Conservation (phyloP, 2,797 vertebrate genomes). For the Buceros bicornis region DNA sequence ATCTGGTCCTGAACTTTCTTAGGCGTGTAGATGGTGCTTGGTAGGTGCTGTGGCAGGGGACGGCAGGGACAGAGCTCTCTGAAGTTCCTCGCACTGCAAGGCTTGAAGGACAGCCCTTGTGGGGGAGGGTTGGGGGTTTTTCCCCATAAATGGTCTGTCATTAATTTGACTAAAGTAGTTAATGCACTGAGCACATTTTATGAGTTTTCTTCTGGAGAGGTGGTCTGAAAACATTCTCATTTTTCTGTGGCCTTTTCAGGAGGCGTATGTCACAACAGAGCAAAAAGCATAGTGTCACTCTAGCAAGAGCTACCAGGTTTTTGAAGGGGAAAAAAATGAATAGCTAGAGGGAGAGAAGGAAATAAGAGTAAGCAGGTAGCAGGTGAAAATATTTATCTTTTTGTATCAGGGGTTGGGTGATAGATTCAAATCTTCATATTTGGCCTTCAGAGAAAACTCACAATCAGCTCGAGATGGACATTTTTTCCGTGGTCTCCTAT, state of each 20-base stretch:
- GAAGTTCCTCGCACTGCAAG: not conserved
- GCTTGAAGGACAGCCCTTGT: too few species aligned
- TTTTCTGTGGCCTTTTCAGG: not conserved
- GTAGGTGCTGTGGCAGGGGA: not conserved
- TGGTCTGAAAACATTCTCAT: not conserved
- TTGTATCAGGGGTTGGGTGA: not conserved
- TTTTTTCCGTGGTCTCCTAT: not conserved
- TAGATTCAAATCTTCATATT: accelerated
- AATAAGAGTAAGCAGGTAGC: not conserved
- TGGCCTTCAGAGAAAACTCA: not conserved
- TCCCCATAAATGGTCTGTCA: accelerated
- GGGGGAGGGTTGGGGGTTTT: too few species aligned
- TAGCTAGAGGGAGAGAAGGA: not conserved
- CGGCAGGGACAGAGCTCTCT: not conserved
- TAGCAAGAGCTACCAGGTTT: not conserved
- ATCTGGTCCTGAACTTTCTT: accelerated
- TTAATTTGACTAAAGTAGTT: not conserved
- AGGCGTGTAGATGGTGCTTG: accelerated
- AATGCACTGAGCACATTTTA: accelerated
- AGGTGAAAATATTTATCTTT: not conserved
- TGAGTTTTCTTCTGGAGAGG: not conserved
- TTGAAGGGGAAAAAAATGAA: not conserved
- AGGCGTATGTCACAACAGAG: accelerated
- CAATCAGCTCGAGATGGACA: not conserved
- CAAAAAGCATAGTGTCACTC: accelerated